Percentiles rank a stretch among this genome's conserved stretches.
These are phyloP conservation scores for Atherinosoma microstoma DNA, from an alignment of 2,797 vertebrate genomes.

Conservation along the genomic window DNA sequence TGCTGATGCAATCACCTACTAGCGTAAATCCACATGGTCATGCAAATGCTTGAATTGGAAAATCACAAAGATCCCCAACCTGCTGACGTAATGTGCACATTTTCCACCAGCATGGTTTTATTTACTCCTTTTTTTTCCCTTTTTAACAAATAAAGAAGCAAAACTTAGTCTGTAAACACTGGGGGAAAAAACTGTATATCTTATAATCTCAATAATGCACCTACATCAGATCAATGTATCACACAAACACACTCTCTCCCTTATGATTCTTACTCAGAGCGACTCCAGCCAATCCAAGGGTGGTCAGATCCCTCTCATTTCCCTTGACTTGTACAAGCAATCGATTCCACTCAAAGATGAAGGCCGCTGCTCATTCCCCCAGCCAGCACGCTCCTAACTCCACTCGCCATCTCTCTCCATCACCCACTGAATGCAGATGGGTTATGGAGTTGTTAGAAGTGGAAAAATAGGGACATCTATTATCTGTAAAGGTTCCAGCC, in stretches of 20 bases:
- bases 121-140: not conserved
- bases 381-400: slow-evolving; percentile 29
- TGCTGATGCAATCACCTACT: slow-evolving; percentile 2
- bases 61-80: not conserved
- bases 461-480: slow-evolving; percentile 31
- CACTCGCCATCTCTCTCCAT: slow-evolving; percentile 29
- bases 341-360: slow-evolving; percentile 72
- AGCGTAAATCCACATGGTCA: slow-evolving; percentile 4
- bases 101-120: not conserved
- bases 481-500: slow-evolving; percentile 20
- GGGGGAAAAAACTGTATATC: not conserved
- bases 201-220: not conserved
- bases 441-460: slow-evolving; percentile 18
- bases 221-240: slow-evolving; percentile 24
- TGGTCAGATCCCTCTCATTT: slow-evolving; percentile 74
- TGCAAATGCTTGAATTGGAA: not conserved
- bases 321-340: slow-evolving; percentile 69
- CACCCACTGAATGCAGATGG: slow-evolving; percentile 62
- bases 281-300: slow-evolving; percentile 51
- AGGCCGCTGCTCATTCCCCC: slow-evolving; percentile 48
- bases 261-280: slow-evolving; percentile 58
- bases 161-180: not conserved
- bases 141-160: not conserved
- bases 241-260: slow-evolving; percentile 20
- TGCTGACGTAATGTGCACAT: not conserved